These are phyloP conservation scores for Fopius arisanus DNA, from an alignment of 1,140 invertebrate genomes.

Conservation along the genomic window DNA sequence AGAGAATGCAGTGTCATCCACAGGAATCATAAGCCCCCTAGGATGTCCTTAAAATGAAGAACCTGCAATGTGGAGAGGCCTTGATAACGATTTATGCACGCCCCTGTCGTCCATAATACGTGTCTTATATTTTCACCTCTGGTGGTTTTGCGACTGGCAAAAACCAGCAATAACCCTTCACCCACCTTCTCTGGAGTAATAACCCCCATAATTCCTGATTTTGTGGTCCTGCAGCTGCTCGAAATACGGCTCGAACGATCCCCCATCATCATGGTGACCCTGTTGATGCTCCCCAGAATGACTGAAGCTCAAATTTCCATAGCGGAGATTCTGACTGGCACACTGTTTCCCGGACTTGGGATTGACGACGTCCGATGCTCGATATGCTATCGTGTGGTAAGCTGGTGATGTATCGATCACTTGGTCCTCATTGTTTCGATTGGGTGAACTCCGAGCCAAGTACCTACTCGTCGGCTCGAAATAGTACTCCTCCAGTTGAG, in stretches of 20 bases:
- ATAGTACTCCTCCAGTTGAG: slow-evolving; percentile 80
- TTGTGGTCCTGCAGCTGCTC: slow-evolving; percentile 58
- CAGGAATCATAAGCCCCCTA: no score
- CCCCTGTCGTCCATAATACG: no score
- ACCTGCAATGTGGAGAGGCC: no score
- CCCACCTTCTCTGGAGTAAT: slow-evolving; percentile 53
- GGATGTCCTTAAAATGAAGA: no score
- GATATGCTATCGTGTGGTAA: slow-evolving; percentile 86
- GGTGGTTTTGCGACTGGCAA: no score
- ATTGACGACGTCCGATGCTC: slow-evolving; percentile 79
- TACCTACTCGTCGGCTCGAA: slow-evolving; percentile 86
- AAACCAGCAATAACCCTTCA: no score
- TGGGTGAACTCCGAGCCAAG: slow-evolving; percentile 43
- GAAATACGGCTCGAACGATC: slow-evolving; percentile 52
- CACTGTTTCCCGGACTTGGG: slow-evolving; percentile 64
- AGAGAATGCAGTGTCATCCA: no score
- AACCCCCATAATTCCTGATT: slow-evolving; percentile 48
- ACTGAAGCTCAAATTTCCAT: slow-evolving; percentile 40
- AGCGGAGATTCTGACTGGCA: slow-evolving; percentile 66
- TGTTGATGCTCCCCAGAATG: slow-evolving; percentile 36
- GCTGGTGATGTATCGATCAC: slow-evolving; percentile 58
- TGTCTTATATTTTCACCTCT: no score
- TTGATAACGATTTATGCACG: no score
- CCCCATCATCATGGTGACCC: neutral
- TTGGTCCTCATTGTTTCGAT: slow-evolving; percentile 8